Percentiles rank a stretch among this genome's conserved stretches.
phyloP scores from a whole-genome alignment of 2,888 invertebrate species.

The Epinotia ramella region DNA sequence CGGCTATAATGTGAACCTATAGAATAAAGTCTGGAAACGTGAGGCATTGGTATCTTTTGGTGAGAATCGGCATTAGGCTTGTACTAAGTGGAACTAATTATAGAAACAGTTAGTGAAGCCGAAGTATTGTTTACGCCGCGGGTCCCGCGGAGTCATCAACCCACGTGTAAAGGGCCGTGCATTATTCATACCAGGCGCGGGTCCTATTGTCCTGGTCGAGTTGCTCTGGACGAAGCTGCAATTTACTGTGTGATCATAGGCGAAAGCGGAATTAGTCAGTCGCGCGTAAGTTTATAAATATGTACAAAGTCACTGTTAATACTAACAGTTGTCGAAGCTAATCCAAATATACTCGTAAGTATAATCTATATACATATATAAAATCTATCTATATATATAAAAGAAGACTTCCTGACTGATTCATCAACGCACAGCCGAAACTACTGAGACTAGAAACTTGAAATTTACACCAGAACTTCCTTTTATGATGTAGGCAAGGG shows the following conservation, averaged over 20 bases:
- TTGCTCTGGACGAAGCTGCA: conserved; percentile 26
- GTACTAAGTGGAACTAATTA: conserved; percentile 17
- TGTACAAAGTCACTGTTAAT: neutral
- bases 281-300: neutral
- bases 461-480: too few relatives aligned
- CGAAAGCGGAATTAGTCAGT: conserved; percentile 20
- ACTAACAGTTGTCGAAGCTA: neutral
- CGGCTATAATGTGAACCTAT: neutral
- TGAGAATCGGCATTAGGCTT: neutral
- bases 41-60: neutral
- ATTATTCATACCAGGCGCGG: conserved; percentile 67
- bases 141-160: conserved; percentile 66
- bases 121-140: conserved; percentile 25
- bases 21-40: neutral
- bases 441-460: too few relatives aligned
- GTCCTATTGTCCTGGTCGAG: conserved; percentile 59
- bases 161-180: conserved; percentile 66
- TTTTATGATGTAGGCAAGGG: too few relatives aligned
- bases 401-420: too few relatives aligned
- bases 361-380: too few relatives aligned
- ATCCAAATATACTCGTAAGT: neutral
- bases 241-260: conserved; percentile 42
- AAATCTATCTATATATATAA: too few relatives aligned
- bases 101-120: conserved; percentile 8
- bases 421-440: too few relatives aligned